Conservation (phyloP, 1,140 invertebrate species). For the Drosophila yakuba region DNA sequence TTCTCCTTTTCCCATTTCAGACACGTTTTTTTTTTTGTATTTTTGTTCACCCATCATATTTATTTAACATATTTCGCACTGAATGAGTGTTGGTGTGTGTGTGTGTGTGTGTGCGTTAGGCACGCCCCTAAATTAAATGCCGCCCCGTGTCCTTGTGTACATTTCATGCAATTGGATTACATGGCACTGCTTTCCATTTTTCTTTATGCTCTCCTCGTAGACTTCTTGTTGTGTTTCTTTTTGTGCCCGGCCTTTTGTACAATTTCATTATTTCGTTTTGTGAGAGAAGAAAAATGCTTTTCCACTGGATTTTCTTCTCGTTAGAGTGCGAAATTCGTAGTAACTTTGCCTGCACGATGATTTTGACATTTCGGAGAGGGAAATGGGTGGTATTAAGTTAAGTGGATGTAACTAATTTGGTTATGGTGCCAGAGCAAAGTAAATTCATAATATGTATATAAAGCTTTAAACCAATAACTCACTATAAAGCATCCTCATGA, state of each 20-base stretch:
- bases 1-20: constrained; percentile 39
- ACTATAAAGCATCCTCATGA: too few species aligned
- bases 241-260: constrained; percentile 37
- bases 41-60: constrained; percentile 51
- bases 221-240: constrained; percentile 33
- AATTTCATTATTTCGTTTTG: constrained; percentile 56
- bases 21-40: constrained; percentile 8
- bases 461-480: too few species aligned
- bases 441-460: too few species aligned
- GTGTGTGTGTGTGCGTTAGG: constrained; percentile 7
- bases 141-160: constrained; percentile 62
- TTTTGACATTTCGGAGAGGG: constrained; percentile 15
- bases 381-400: background rate
- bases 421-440: too few species aligned
- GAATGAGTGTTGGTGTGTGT: constrained; percentile 18
- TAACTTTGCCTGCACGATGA: constrained; percentile 20
- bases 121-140: constrained; percentile 70
- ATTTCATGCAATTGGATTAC: constrained; percentile 71
- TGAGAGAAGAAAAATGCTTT: constrained; percentile 37
- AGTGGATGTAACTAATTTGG: background rate
- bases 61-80: constrained; percentile 70
- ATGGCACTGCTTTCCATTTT: constrained; percentile 60
- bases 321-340: constrained; percentile 44
- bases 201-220: constrained; percentile 37
- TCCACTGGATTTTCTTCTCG: constrained; percentile 39